Percentiles rank a stretch among this genome's conserved stretches.
These are phyloP conservation scores for Sterrhoptilus dennistouni DNA, from an alignment of 2,113 vertebrate species.

Conservation along the genomic window DNA sequence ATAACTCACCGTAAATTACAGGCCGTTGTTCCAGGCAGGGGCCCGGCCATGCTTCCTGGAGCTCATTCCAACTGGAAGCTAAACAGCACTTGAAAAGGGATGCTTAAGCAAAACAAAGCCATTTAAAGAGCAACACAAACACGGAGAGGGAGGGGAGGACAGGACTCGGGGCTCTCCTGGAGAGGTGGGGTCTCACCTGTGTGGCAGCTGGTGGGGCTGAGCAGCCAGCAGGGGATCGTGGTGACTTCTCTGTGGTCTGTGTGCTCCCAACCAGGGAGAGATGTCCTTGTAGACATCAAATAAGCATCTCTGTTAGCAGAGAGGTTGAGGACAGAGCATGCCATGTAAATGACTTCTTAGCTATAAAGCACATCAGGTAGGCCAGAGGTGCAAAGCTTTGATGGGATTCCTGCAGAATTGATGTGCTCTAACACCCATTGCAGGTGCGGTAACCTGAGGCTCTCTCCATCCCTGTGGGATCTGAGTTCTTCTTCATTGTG, in stretches of 20 bases:
- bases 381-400: background rate
- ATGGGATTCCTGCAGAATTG: background rate
- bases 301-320: background rate
- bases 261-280: background rate
- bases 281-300: background rate
- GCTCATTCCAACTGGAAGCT: slow-evolving; percentile 78
- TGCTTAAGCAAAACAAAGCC: slow-evolving; percentile 73
- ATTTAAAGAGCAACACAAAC: slow-evolving; percentile 55
- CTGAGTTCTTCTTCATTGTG: background rate
- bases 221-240: background rate
- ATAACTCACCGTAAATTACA: slow-evolving; percentile 85
- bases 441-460: background rate
- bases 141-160: background rate
- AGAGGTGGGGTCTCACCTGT: background rate
- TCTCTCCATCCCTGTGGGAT: background rate
- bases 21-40: slow-evolving; percentile 73
- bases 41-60: slow-evolving; percentile 69
- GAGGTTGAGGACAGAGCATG: background rate
- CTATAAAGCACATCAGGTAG: background rate
- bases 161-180: background rate
- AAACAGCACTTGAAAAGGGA: slow-evolving; percentile 75
- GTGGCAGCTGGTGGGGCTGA: background rate
- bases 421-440: accelerated
- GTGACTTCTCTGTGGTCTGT: background rate
- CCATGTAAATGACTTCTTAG: background rate